Base-by-base conservation (phyloP, 2,888 invertebrate genomes). In the Nycteola revayana region DNA sequence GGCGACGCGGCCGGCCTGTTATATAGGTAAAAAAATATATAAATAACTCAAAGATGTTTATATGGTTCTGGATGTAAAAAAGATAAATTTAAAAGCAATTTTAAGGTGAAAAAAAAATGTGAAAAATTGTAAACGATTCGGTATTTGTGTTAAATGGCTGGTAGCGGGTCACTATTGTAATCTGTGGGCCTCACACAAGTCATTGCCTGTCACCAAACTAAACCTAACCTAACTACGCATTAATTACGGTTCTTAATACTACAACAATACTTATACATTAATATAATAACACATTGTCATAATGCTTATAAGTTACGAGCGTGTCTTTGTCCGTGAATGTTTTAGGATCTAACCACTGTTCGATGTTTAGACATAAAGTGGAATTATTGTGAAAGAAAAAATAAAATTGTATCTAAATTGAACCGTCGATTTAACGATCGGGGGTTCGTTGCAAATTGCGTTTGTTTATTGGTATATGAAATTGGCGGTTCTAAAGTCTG, bases 1-100 rank as follows among this genome's bases (percentile, higher is more conserved):
- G 75, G 74, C 65, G 74, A 72, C 43, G 75, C 58, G 71, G 70
- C 51, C 61, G 61, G 55, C 73, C 76, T 49, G 65, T 77, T 86
- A 83, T 85, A 82, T 88, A 89, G 88, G 86, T 87, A 87, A 88
- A 87, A 76, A 84, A 84, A 84, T 86, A 87, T 67, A 87, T 86
- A 82, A 81, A 84, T 87, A 81, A 88, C 84, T 84, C 82, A 86
- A 89, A 89, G 88, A 89, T 89, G 88, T 89, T 89, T 89, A 89
- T 89, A 89, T 89, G 84, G 80, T 86, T 89, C 89, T 88, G 89
- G 88, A 81, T 88, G 86, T 89, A 87, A 86, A 83, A 75, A 82
- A 80, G 67, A 80, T 82, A 85, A 87, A 80, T 80, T 81, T 79
- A 83, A 85, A 82, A 56, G 66, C 75, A 75, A 78, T 78, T 82